Evolutionary conservation across 2,797 vertebrate genomes (phyloP), one percentile per base, ranked within the genome.

Genomic region (Ataeniobius toweri): DNA sequence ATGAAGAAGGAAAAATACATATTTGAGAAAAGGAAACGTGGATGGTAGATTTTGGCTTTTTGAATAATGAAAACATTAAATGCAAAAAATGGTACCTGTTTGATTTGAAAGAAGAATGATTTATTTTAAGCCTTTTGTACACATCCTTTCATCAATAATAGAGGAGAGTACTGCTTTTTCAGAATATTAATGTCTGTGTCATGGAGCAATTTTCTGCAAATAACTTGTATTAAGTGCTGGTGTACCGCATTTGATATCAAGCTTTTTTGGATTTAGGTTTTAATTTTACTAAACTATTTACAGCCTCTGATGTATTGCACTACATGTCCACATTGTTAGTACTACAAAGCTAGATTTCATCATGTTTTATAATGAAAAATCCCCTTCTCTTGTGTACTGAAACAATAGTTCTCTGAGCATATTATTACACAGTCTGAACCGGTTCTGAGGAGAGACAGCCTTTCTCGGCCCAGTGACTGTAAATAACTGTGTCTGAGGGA

Each of bases 401-500:
- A 69, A 68, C 39, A 68, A 46, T 44, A 69, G 41, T 26, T 69
- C 22, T 69, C 24, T 58, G 20, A 65, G 46, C 16, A 9, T 12
- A 56, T 18, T 46, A 28, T 55, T 36, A 44, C 26, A 5, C 44
- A 50, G 67, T 51, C 24, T 50, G 46, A 51, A 28, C 36, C 59
- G 5, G 26, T 41, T 41, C 61, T 65, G 31, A 36, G 9, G 28
- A 39, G 22, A 61, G 71, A 72, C 24, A 36, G 18, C n/a, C 20
- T 67, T 77, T 77, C 22, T 77, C 44, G 31, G 39, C 56, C 56
- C 76, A 61, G 7, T 61, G 41, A 51, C 26, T 71, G 41, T 50
- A 46, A 61, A 71, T 36, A 71, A 71, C 51, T 50, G 24, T 31
- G 48, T 48, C 68, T 36, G 2, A 36, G 36, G 55, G 55, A 77